These are phyloP conservation scores for Todiramphus saurophagus DNA, from an alignment of 2,113 vertebrate genomes.

Conservation along the genomic window DNA sequence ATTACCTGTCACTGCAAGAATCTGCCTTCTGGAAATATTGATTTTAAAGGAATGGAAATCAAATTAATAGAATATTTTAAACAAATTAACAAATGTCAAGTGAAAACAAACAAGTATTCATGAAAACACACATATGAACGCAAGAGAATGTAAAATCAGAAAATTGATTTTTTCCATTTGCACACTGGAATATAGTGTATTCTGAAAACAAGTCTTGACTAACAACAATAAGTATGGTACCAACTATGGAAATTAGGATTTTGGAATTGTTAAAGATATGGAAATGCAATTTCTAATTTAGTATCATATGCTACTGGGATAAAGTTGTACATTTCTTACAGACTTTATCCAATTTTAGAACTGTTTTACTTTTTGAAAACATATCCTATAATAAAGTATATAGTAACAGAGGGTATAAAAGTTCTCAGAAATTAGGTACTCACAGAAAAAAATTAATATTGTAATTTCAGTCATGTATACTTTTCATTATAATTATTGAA, in stretches of 20 bases:
- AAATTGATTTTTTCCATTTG: neutral
- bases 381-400: neutral
- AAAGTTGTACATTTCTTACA: neutral
- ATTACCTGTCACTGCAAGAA: neutral
- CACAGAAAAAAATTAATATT: neutral
- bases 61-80: neutral
- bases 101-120: neutral
- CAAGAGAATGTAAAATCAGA: slow-evolving; percentile 6
- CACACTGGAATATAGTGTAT: slow-evolving; percentile 40
- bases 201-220: slow-evolving; percentile 41
- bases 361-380: neutral
- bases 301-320: neutral
- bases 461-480: neutral
- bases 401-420: neutral
- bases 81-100: neutral
- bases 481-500: neutral
- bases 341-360: neutral
- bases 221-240: slow-evolving; percentile 20
- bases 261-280: slow-evolving; percentile 26
- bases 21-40: neutral
- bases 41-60: neutral
- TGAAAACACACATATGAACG: neutral
- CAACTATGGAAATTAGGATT: slow-evolving; percentile 9
- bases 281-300: neutral
- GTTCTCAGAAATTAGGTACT: neutral